Conservation (phyloP, 2,888 invertebrate genomes). For the Urechis unicinctus region DNA sequence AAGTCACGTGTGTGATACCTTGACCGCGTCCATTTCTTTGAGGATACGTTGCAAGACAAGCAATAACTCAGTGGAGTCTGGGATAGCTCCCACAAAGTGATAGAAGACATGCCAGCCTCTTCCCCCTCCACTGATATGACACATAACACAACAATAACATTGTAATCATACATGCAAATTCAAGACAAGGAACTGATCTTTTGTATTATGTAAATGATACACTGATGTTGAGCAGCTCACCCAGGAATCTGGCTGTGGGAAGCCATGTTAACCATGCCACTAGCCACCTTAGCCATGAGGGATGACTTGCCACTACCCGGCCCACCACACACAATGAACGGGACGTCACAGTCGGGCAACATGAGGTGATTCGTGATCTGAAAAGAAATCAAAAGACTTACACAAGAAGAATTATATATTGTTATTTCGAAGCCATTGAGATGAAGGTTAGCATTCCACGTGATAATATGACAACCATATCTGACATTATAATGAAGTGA, state of each 20-base stretch:
- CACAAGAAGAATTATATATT: no score
- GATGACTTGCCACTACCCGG: conserved; percentile 22
- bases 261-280: conserved; percentile 8
- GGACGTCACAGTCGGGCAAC: conserved; percentile 13
- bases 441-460: no score
- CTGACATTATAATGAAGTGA: no score
- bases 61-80: conserved; percentile 43
- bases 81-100: conserved; percentile 49
- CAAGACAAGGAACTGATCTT: background rate
- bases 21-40: conserved; percentile 36
- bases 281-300: conserved; percentile 17
- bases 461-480: no score
- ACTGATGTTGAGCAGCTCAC: background rate
- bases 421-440: no score
- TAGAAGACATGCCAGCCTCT: conserved; percentile 43
- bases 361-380: no score
- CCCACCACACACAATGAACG: conserved; percentile 18
- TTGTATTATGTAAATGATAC: background rate
- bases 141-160: background rate
- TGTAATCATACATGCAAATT: background rate
- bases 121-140: conserved; percentile 22
- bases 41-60: conserved; percentile 39
- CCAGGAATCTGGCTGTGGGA: conserved; percentile 5
- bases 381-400: no score
- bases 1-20: no score